These are phyloP conservation scores for Corvus cornix DNA, from an alignment of 2,113 vertebrate species.

Conservation along the genomic window DNA sequence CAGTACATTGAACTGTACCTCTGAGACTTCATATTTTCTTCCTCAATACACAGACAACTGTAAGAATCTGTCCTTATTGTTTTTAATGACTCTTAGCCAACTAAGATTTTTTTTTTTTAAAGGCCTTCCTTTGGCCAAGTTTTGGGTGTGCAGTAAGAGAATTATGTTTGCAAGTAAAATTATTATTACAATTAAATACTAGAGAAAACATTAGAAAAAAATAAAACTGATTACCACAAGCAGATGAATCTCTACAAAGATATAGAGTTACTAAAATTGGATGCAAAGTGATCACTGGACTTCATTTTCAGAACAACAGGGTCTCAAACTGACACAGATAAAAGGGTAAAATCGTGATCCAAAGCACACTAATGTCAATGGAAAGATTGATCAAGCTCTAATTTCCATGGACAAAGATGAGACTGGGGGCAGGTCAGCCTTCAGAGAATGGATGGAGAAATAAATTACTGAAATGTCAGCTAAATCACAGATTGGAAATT, in stretches of 20 bases:
- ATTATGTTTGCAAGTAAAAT: neutral
- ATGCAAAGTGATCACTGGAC: neutral
- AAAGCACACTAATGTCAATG: neutral
- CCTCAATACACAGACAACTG: neutral
- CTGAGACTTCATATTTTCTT: neutral
- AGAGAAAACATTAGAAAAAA: neutral
- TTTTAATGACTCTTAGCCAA: neutral
- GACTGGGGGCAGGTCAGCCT: neutral
- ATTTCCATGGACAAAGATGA: neutral
- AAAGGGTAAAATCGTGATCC: neutral
- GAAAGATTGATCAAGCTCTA: neutral
- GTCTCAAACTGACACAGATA: neutral
- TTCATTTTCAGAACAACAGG: neutral
- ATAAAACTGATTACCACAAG: neutral
- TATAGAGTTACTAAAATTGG: neutral
- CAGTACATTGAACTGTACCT: neutral
- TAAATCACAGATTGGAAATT: neutral
- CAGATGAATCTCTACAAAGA: neutral
- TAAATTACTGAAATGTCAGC: neutral
- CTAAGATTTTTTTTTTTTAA: neutral
- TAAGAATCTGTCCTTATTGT: neutral
- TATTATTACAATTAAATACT: neutral
- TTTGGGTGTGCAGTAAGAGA: neutral
- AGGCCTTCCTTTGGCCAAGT: neutral
- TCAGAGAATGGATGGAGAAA: neutral